Evolutionary conservation across 35 echinoderm and acorn worm genomes (phyloP).

Genomic region (Holothuria glaberrima): DNA sequence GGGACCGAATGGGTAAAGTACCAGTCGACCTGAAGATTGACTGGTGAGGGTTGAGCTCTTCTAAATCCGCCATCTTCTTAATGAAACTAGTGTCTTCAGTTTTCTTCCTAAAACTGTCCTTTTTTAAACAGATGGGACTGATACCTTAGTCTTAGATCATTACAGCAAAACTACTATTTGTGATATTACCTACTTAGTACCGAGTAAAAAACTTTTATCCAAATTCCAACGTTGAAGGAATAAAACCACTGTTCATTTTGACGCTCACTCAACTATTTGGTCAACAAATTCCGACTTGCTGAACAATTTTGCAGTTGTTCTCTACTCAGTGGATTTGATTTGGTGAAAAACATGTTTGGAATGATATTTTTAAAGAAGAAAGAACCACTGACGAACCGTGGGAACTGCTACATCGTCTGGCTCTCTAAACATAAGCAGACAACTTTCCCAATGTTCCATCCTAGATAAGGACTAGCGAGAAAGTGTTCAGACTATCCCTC

Average conservation of each 20-base stretch:
- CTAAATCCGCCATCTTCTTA: not conserved
- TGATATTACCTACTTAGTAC: no score
- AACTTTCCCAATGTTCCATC: no score
- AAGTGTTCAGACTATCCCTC: no score
- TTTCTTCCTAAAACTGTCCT: not conserved
- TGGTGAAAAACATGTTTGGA: no score
- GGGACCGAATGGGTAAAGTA: not conserved
- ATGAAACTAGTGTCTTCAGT: not conserved
- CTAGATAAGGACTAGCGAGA: not conserved
- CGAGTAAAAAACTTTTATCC: not conserved
- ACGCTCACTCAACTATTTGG: not conserved
- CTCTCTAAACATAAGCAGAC: no score
- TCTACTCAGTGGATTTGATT: no score
- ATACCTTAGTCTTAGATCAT: no score
- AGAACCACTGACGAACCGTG: no score
- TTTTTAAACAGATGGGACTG: not conserved
- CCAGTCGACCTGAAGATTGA: slow-evolving; percentile 1
- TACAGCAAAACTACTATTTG: not conserved
- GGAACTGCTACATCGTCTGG: no score
- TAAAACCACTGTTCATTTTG: not conserved
- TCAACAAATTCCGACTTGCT: no score
- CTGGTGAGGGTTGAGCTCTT: not conserved
- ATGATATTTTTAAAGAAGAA: no score
- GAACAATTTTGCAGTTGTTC: no score
- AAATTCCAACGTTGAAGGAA: not conserved